phyloP scores from a whole-genome alignment of 1,140 invertebrate genomes.

The Temnothorax nylanderi region DNA sequence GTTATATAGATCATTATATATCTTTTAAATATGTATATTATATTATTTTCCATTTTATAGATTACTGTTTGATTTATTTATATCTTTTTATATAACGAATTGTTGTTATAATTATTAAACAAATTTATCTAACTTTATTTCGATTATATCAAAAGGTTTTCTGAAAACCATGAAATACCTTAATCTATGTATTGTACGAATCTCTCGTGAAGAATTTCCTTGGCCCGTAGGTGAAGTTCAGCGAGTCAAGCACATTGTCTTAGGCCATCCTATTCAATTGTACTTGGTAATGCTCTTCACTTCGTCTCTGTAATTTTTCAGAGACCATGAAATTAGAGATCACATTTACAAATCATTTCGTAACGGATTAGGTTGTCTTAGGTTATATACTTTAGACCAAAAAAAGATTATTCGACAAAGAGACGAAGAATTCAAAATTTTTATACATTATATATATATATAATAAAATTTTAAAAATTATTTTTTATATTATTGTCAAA shows the following conservation, averaged over 20 bases:
- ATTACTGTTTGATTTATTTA: background rate
- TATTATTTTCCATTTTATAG: background rate
- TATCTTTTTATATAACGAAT: background rate
- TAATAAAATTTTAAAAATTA: background rate
- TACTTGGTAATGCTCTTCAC: slow-evolving; percentile 55
- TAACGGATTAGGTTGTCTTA: slow-evolving; percentile 10
- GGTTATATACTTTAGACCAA: background rate
- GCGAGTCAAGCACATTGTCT: slow-evolving; percentile 42
- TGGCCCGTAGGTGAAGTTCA: background rate
- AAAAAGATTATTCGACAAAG: background rate
- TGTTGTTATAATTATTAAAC: background rate
- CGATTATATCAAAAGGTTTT: background rate
- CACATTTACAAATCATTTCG: slow-evolving; percentile 21
- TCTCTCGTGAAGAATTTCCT: background rate
- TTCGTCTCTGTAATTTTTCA: background rate
- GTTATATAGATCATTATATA: background rate
- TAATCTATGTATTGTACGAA: background rate
- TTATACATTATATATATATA: background rate
- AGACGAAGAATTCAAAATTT: background rate
- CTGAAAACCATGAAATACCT: background rate
- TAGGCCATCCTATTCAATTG: slow-evolving; percentile 51
- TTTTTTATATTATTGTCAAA: background rate
- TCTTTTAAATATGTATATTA: background rate
- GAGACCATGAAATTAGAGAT: slow-evolving; percentile 10
- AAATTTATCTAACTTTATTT: background rate